A percentile compares a stretch with the other conserved stretches of the same genome.
Conservation (phyloP, 2,888 invertebrate species). For the Panorpa germanica region DNA sequence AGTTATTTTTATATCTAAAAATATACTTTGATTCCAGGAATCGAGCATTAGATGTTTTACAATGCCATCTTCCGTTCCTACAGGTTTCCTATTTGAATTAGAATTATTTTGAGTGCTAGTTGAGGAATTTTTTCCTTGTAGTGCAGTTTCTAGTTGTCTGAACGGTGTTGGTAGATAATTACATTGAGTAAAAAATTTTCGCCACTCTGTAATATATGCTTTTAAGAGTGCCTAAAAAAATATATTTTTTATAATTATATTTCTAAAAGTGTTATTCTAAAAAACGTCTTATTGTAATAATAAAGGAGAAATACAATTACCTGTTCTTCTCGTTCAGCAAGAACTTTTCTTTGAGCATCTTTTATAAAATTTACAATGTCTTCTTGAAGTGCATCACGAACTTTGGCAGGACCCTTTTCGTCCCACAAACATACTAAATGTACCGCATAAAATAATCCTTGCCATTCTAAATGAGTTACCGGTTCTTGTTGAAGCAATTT, state of each 20-base stretch:
- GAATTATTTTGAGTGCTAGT: slow-evolving; percentile 21
- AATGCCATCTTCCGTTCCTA: slow-evolving; percentile 67
- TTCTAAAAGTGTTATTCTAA: no score
- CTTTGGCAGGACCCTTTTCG: slow-evolving; percentile 79
- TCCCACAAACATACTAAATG: slow-evolving; percentile 96
- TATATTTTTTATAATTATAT: no score
- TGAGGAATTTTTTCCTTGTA: slow-evolving; percentile 38
- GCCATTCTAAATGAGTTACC: slow-evolving; percentile 90
- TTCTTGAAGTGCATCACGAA: slow-evolving; percentile 73
- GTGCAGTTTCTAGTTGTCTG: slow-evolving; percentile 72
- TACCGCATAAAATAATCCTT: slow-evolving; percentile 89
- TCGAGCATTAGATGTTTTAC: slow-evolving; percentile 93
- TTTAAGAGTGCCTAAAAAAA: slow-evolving; percentile 86
- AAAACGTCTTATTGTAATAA: no score
- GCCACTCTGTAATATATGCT: slow-evolving; percentile 96
- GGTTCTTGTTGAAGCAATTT: slow-evolving; percentile 87
- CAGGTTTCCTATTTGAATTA: slow-evolving; percentile 27
- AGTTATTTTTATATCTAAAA: slow-evolving; percentile 83
- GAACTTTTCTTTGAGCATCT: slow-evolving; percentile 76
- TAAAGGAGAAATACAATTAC: no score
- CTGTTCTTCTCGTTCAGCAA: slow-evolving; percentile 86
- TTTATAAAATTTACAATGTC: slow-evolving; percentile 90
- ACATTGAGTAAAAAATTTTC: slow-evolving; percentile 95
- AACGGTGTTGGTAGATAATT: slow-evolving; percentile 94
- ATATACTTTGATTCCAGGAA: slow-evolving; percentile 96